Percentiles rank a stretch among this genome's conserved stretches.
Conservation (phyloP, 1,140 invertebrate species). For the Papilio xuthus region DNA sequence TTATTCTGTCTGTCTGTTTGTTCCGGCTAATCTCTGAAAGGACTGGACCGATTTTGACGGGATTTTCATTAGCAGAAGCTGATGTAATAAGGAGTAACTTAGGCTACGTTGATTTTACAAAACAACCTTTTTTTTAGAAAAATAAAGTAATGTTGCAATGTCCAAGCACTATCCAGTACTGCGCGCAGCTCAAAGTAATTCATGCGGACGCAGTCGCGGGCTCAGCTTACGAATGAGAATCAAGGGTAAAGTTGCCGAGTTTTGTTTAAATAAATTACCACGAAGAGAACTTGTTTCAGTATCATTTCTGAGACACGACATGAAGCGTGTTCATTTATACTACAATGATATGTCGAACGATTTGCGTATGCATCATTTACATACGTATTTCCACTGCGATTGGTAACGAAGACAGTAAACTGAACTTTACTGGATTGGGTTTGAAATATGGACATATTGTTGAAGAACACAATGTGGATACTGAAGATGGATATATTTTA, state of each 20-base stretch:
- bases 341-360: neutral
- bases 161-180: too few species aligned
- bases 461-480: constrained; percentile 79
- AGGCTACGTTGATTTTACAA: too few species aligned
- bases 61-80: too few species aligned
- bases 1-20: too few species aligned
- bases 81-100: too few species aligned
- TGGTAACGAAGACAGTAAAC: constrained; percentile 34
- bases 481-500: constrained; percentile 86
- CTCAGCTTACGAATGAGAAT: neutral
- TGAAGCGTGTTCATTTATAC: neutral
- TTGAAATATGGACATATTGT: constrained; percentile 78
- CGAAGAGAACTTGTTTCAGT: neutral
- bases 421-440: constrained; percentile 58
- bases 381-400: neutral
- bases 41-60: too few species aligned
- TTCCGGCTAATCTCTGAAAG: too few species aligned
- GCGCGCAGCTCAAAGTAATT: too few species aligned
- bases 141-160: too few species aligned
- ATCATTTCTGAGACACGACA: neutral
- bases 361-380: neutral
- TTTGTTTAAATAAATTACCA: neutral
- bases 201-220: too few species aligned
- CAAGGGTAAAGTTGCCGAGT: neutral
- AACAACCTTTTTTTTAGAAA: too few species aligned